phyloP scores from a whole-genome alignment of 2,113 vertebrate genomes.

The Dissostichus mawsoni region DNA sequence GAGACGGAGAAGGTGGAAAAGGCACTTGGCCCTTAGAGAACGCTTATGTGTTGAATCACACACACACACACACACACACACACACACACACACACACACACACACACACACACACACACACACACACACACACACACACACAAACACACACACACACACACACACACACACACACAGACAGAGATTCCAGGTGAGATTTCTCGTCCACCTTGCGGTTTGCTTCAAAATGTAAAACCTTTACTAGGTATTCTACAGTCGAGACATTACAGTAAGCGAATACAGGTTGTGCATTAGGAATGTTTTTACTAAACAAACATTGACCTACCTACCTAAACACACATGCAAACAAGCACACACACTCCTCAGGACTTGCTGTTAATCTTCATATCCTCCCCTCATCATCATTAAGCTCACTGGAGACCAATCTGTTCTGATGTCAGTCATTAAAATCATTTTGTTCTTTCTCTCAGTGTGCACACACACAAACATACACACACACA shows the following conservation, averaged over 20 bases:
- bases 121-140: no score
- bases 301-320: background rate
- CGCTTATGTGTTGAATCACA: background rate
- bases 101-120: no score
- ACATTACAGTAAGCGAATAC: background rate
- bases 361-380: conserved; percentile 24
- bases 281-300: background rate
- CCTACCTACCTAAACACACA: background rate
- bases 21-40: conserved; percentile 33
- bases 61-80: no score
- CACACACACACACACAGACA: background rate
- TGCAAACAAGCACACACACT: conserved; percentile 1
- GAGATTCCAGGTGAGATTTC: no score
- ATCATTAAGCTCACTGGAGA: conserved; percentile 21
- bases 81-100: no score
- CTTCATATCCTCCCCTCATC: conserved; percentile 28
- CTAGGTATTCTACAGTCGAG: no score
- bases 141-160: no score
- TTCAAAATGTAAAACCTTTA: no score
- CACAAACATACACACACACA: conserved; percentile 8
- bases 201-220: no score
- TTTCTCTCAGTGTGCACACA: background rate
- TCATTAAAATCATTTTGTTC: conserved; percentile 16
- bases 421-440: conserved; percentile 14
- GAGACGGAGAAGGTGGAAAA: conserved; percentile 54